These are phyloP conservation scores for Opisthocomus hoazin DNA, from an alignment of 2,113 vertebrate genomes.

Conservation along the genomic window DNA sequence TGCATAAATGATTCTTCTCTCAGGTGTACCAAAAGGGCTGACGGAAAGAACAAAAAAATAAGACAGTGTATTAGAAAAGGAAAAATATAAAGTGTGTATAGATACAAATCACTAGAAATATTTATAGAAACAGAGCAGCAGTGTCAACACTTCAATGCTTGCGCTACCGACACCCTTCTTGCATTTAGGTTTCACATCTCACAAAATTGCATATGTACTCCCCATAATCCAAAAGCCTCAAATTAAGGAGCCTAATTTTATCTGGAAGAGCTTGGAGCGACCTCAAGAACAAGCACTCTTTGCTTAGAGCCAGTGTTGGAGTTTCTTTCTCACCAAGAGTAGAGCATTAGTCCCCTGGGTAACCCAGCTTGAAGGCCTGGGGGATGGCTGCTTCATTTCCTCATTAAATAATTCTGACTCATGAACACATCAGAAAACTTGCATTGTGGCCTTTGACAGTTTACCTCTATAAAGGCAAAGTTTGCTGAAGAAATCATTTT, in stretches of 20 bases:
- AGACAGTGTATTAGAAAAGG: not conserved
- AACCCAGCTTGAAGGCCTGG: not conserved
- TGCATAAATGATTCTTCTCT: not conserved
- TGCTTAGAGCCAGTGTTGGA: accelerated
- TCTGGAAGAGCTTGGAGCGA: not conserved
- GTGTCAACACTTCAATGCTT: accelerated
- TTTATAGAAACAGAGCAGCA: not conserved
- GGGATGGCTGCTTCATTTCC: not conserved
- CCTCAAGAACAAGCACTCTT: not conserved
- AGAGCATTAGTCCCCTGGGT: not conserved
- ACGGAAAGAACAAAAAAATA: not conserved
- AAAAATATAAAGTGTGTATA: not conserved
- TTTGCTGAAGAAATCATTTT: slow-evolving; percentile 18
- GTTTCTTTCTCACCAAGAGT: accelerated
- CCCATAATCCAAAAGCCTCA: not conserved
- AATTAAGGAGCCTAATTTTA: not conserved
- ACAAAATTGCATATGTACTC: accelerated
- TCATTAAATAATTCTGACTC: slow-evolving; percentile 32
- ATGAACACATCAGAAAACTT: slow-evolving; percentile 1
- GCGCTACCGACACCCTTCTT: accelerated
- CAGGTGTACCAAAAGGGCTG: not conserved
- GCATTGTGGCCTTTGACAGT: not conserved
- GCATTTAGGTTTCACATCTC: not conserved
- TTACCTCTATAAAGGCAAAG: not conserved
- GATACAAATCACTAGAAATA: not conserved